Base-by-base conservation (phyloP, 2,113 vertebrate genomes). In the Megatriorchis doriae region DNA sequence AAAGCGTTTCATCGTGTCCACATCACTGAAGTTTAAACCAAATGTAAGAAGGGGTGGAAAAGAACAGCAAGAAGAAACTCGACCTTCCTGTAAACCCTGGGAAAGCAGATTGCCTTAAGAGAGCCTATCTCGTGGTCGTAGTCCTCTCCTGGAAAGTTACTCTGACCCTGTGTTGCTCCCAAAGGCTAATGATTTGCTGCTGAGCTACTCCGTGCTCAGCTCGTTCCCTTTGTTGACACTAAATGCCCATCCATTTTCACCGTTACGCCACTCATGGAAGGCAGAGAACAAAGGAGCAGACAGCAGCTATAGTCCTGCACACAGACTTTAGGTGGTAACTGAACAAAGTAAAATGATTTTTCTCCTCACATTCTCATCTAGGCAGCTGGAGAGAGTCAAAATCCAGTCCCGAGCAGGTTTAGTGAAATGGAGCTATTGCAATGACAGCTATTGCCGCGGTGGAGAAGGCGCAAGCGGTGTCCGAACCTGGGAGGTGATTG, bases 41-140 rank as follows among this genome's bases (percentile, higher is more conserved):
- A 67, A 47, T 3, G 3, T 52, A 63, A 65, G 11, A 55, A 71
- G 13, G 8, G 11, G 4, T 40, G 36, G 21, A 67, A 87, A 91
- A 72, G 52, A 45, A 7, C 8, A 61, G 32, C 32, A 75, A 36
- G 34, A 67, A 63, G 29, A 58, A 90, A 43, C 8, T 48, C 50
- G 40, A 12, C 11, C 32, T 84, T 63, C 47, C 26, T 85, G 10
- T 31, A 72, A 72, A 55, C 7, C 26, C 27, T 20, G 43, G 26
- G 43, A 62, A 85, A 87, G 12, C 40, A 83, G 14, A 34, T 15
- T 72, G 38, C 27, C 34, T 40, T 36, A 61, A n/a, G 50, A 68
- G 38, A 93, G 4, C 7, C 42, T 59, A 6, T 74, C 18, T 90
- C 14, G 20, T 40, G 14, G 11, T n/a, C 0, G 0, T 18, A 58